Percentiles rank a stretch among this genome's conserved stretches.
Evolutionary conservation across 2,797 vertebrate species (phyloP).

Genomic region (Phoebastria nigripes): DNA sequence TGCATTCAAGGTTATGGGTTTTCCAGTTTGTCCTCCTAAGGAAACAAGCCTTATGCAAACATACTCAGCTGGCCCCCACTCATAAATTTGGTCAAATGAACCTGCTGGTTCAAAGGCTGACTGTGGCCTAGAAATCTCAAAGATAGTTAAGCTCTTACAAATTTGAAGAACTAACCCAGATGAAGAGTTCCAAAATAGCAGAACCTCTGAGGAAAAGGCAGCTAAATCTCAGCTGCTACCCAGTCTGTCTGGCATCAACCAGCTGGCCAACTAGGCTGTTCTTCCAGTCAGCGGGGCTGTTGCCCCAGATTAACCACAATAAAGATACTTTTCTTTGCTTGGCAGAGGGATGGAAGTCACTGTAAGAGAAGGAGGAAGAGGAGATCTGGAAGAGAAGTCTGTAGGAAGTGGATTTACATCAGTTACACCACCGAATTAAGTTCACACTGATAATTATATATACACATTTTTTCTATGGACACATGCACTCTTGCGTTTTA

Average conservation of each 20-base stretch:
- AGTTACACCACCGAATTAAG: neutral
- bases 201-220: constrained; percentile 22
- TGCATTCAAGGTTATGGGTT: neutral
- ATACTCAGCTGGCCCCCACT: neutral
- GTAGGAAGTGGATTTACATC: neutral
- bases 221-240: constrained; percentile 6
- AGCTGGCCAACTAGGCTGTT: constrained; percentile 3
- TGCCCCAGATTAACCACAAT: neutral
- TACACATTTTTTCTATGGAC: neutral
- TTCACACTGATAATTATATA: neutral
- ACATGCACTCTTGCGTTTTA: neutral
- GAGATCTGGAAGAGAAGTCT: neutral
- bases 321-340: neutral
- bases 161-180: constrained; percentile 16
- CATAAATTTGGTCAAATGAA: neutral
- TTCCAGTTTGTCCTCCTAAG: neutral
- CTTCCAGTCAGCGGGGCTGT: neutral
- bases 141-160: constrained; percentile 14
- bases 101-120: neutral
- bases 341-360: neutral
- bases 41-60: neutral
- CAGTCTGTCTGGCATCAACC: neutral
- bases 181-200: constrained; percentile 8
- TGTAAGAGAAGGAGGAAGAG: neutral
- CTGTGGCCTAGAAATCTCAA: constrained; percentile 18